Evolutionary conservation across 2,113 vertebrate species (phyloP).

Genomic region (Eira barbara): DNA sequence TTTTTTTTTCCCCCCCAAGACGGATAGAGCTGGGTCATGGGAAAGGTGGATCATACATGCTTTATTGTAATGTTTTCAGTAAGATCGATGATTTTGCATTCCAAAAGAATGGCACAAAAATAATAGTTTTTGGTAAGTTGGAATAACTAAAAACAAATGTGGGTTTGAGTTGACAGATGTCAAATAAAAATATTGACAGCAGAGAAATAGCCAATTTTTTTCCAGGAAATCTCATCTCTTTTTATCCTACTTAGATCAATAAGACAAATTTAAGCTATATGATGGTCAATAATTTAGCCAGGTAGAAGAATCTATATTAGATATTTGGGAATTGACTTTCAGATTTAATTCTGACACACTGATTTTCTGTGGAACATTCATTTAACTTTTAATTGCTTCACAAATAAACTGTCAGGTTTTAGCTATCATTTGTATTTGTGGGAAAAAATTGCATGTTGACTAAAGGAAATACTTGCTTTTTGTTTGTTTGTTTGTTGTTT

Average conservation of each 20-base stretch:
- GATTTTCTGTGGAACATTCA: neutral
- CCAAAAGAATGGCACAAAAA: slow-evolving; percentile 37
- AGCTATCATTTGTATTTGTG: neutral
- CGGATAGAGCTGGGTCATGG: slow-evolving; percentile 37
- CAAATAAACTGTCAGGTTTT: neutral
- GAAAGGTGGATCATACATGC: neutral
- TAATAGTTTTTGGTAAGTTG: slow-evolving; percentile 52
- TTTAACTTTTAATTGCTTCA: slow-evolving; percentile 40
- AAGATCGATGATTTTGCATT: slow-evolving; percentile 42
- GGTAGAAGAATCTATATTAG: slow-evolving; percentile 42
- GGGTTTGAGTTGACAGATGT: slow-evolving; percentile 57
- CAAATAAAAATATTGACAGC: slow-evolving; percentile 63
- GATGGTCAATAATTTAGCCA: slow-evolving; percentile 55
- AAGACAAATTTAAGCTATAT: slow-evolving; percentile 54
- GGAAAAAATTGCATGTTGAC: neutral
- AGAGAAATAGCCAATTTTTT: slow-evolving; percentile 61
- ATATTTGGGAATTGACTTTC: slow-evolving; percentile 30
- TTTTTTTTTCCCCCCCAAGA: neutral
- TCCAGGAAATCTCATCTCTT: slow-evolving; percentile 68
- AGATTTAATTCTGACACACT: slow-evolving; percentile 66
- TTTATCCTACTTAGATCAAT: slow-evolving; percentile 59
- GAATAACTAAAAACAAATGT: slow-evolving; percentile 45
- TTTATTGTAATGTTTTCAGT: slow-evolving; percentile 59
- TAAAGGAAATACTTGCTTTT: neutral
- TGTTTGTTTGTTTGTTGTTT: neutral